Percentiles rank a stretch among this genome's conserved stretches.
These are phyloP conservation scores for Lepisosteus oculatus DNA, from an alignment of 2,113 vertebrate species.

Conservation along the genomic window DNA sequence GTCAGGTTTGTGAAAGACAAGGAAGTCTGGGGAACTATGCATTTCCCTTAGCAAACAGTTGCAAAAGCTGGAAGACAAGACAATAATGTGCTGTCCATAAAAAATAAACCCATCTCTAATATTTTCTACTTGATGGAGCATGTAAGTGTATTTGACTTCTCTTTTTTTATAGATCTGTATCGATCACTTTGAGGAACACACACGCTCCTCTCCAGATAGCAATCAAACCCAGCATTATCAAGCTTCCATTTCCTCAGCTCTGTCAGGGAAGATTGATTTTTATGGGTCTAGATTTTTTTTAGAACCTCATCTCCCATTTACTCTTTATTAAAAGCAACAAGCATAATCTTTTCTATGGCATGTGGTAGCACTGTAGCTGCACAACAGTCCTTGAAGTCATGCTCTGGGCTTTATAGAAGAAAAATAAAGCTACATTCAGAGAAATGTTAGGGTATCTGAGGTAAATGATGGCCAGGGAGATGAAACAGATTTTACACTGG, in stretches of 20 bases:
- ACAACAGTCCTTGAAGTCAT: not conserved
- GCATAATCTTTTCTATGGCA: constrained; percentile 13
- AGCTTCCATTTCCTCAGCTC: constrained; percentile 46
- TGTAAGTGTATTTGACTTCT: constrained; percentile 42
- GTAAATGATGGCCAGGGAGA: too few species aligned
- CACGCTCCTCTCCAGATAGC: constrained; percentile 44
- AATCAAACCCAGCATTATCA: constrained; percentile 43
- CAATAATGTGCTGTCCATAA: constrained; percentile 19
- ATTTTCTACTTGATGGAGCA: constrained; percentile 26
- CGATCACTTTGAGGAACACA: constrained; percentile 38
- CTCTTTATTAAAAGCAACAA: constrained; percentile 27
- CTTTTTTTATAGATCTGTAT: constrained; percentile 46
- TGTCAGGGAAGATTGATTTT: constrained; percentile 57
- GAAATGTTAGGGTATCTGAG: too few species aligned
- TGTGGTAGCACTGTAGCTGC: not conserved
- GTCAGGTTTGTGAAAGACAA: too few species aligned
- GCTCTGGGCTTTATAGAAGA: too few species aligned
- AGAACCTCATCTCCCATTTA: constrained; percentile 28
- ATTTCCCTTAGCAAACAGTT: not conserved
- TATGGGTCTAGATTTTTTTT: constrained; percentile 34
- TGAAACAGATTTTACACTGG: too few species aligned
- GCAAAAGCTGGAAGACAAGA: not conserved
- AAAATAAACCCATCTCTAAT: constrained; percentile 18
- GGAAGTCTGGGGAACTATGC: not conserved
- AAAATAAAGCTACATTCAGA: too few species aligned